Percentiles rank a stretch among this genome's conserved stretches.
Conservation (phyloP, 2,888 invertebrate genomes). For the Meiosimyza decipiens region DNA sequence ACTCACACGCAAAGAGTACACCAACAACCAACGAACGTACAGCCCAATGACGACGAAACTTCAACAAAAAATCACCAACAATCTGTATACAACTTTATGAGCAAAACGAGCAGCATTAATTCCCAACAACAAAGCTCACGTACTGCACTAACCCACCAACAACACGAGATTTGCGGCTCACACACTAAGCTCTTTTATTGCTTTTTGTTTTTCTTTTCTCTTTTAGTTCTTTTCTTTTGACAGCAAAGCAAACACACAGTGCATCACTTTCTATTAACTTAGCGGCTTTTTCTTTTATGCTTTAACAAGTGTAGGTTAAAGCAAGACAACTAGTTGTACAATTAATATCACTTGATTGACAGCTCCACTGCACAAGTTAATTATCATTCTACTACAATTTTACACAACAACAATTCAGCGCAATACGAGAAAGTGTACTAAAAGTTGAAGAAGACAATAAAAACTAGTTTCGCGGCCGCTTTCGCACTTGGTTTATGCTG, state of each 20-base stretch:
- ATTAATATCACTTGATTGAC: slow-evolving; percentile 25
- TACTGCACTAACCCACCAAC: slow-evolving; percentile 33
- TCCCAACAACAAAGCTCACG: slow-evolving; percentile 24
- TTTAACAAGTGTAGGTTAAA: slow-evolving; percentile 42
- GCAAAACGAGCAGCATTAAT: slow-evolving; percentile 27
- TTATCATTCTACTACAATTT: slow-evolving; percentile 50
- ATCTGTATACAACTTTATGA: slow-evolving; percentile 40
- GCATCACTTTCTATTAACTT: slow-evolving; percentile 45
- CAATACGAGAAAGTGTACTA: slow-evolving; percentile 25
- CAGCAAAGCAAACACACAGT: slow-evolving; percentile 18
- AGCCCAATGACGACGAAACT: slow-evolving; percentile 20
- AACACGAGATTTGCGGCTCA: slow-evolving; percentile 42
- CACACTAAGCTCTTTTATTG: slow-evolving; percentile 29
- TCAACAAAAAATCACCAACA: slow-evolving; percentile 34
- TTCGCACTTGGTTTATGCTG: slow-evolving; percentile 26
- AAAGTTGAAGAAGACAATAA: slow-evolving; percentile 44
- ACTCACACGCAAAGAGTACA: slow-evolving; percentile 17
- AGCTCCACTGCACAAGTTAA: slow-evolving; percentile 32
- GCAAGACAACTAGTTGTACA: slow-evolving; percentile 42
- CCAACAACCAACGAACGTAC: slow-evolving; percentile 22
- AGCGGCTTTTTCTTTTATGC: slow-evolving; percentile 50
- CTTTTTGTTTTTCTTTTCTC: slow-evolving; percentile 31
- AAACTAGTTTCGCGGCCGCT: slow-evolving; percentile 47
- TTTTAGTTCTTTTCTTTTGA: slow-evolving; percentile 37
- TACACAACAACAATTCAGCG: slow-evolving; percentile 39